Evolutionary conservation across 2,888 invertebrate genomes (phyloP), one percentile per base, ranked within the genome.

Genomic region (Athalia rosae): DNA sequence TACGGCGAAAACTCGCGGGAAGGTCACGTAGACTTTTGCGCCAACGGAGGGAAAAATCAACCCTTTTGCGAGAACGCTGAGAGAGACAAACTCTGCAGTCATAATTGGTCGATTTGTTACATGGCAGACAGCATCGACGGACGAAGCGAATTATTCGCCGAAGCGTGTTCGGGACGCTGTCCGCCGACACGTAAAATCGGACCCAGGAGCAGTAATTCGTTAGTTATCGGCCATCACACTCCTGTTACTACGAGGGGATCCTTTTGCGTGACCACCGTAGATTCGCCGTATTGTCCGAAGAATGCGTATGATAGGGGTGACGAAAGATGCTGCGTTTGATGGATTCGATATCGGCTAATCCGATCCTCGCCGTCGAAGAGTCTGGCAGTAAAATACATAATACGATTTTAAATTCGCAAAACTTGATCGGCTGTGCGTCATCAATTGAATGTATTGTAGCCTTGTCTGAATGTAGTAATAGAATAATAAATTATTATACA

Each of bases 261-360:
- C 0, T 95, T 93, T 86, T 95, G 95, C 85, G 87, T 94, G 5
- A 93, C 93, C 78, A 93, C 93, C 81, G 91, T 91, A 80, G 89
- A 92, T 61, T 92, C 94, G 0, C 95, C 95, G 0, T 96, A 94
- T 90, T 96, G 95, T 85, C 94, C 95, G 0, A 90, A 90, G 43
- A 90, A 87, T 61, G 82, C 85, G 28, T 90, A 91, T 45, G 92
- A 90, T 5, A 87, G 90, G 4, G 93, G 95, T 11, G 95, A 95
- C 88, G 88, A 91, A 41, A 92, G 95, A 79, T 95, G 95, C 85
- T 95, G 95, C 82, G 90, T 93, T 74, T 77, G 45, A 67, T 28
- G 7, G 43, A 58, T 5, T 8, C 7, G 41, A 48, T 15, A 63
- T 45, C 13, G 28, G 28, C 28, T 28, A 28, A 28, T 28, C 28